A percentile compares a stretch with the other conserved stretches of the same genome.
Conservation (phyloP, 2,113 vertebrate species). For the Siniperca chuatsi region DNA sequence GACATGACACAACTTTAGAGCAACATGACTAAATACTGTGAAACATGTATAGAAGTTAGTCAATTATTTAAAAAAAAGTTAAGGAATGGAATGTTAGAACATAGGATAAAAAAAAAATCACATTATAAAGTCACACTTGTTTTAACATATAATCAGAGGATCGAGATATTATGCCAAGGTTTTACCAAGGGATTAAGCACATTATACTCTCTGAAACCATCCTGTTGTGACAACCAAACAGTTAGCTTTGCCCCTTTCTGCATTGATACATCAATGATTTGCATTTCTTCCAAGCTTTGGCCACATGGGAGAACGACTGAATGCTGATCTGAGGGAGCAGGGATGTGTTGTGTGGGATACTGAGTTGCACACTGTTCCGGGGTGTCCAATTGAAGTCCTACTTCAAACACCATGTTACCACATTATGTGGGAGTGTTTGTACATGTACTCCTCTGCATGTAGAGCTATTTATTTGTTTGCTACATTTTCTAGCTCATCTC, state of each 20-base stretch:
- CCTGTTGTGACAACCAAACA: constrained; percentile 38
- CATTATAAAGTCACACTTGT: background rate
- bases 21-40: background rate
- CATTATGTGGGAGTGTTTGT: constrained; percentile 81
- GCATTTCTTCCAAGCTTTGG: constrained; percentile 51
- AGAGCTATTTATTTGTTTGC: constrained; percentile 71
- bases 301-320: constrained; percentile 72
- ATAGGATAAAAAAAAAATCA: background rate
- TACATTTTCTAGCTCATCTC: constrained; percentile 43
- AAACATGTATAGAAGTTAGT: background rate
- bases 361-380: constrained; percentile 57
- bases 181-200: constrained; percentile 10
- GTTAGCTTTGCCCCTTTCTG: constrained; percentile 42
- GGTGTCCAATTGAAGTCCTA: constrained; percentile 76
- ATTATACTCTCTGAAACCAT: constrained; percentile 37
- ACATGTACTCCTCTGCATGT: constrained; percentile 71
- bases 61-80: background rate
- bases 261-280: constrained; percentile 59
- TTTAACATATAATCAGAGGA: constrained; percentile 4
- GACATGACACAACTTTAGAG: background rate
- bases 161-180: background rate
- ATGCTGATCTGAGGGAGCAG: constrained; percentile 74
- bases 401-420: constrained; percentile 80
- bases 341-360: constrained; percentile 76
- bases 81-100: background rate